Conservation (phyloP, 2,113 vertebrate species). For the Nyctereutes procyonoides region DNA sequence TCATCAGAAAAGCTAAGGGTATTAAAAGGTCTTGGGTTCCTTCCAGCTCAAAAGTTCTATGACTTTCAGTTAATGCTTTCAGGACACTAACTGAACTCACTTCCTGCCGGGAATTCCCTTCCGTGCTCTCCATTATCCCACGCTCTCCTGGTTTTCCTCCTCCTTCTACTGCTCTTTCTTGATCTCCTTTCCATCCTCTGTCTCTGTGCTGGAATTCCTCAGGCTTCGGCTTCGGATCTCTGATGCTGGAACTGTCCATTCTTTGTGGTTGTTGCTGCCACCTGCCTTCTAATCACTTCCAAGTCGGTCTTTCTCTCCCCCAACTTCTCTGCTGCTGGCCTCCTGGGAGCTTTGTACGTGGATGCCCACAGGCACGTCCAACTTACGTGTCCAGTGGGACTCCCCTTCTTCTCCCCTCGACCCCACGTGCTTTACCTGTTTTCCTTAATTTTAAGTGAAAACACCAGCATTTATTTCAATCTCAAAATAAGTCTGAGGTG, state of each 20-base stretch:
- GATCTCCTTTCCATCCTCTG: neutral
- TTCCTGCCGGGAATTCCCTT: neutral
- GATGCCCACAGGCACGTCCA: neutral
- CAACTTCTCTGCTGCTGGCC: neutral
- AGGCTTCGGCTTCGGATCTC: neutral
- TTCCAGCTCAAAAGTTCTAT: neutral
- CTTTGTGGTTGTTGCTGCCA: neutral
- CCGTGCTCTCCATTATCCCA: neutral
- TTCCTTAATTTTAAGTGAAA: neutral
- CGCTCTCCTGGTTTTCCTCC: neutral
- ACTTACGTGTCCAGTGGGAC: neutral
- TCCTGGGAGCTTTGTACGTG: accelerated
- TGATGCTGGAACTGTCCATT: neutral
- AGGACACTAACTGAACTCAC: neutral
- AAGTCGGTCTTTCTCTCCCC: neutral
- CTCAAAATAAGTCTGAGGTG: neutral
- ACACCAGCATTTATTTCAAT: neutral
- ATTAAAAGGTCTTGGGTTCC: neutral
- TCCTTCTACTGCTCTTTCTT: neutral
- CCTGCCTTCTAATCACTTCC: neutral
- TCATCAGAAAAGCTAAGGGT: neutral
- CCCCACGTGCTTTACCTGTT: neutral
- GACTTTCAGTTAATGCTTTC: neutral
- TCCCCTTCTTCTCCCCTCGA: no score
- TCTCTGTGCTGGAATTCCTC: neutral